Percentiles rank a stretch among this genome's conserved stretches.
Evolutionary conservation across 2,888 invertebrate genomes (phyloP).

Genomic region (Caprella mutica): DNA sequence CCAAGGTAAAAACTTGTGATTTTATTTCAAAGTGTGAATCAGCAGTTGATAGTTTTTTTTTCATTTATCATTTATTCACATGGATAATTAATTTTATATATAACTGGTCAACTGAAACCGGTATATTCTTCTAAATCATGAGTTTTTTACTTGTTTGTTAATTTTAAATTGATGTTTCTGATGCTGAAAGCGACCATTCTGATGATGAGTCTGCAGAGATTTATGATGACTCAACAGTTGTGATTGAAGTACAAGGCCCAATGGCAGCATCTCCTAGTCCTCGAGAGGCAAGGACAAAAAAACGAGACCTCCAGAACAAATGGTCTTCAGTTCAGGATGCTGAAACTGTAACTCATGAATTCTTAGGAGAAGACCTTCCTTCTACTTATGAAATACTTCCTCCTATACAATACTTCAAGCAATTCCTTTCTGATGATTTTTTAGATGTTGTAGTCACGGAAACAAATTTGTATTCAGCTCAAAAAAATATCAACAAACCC

Average conservation of each 20-base stretch:
- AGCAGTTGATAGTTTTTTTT: too few species aligned
- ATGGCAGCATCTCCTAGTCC: neutral
- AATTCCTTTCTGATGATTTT: neutral
- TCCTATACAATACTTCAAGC: neutral
- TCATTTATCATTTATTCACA: too few species aligned
- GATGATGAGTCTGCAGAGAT: neutral
- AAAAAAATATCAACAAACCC: neutral
- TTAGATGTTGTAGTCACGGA: neutral
- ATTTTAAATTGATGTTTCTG: too few species aligned
- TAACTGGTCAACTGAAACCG: too few species aligned
- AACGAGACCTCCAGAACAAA: neutral
- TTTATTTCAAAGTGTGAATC: too few species aligned
- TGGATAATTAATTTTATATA: too few species aligned
- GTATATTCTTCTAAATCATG: too few species aligned
- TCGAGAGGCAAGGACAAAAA: neutral
- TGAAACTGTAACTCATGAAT: neutral
- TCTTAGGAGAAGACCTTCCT: neutral
- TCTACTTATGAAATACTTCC: neutral
- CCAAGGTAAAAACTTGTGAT: too few species aligned
- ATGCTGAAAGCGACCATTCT: neutral
- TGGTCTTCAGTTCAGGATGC: neutral
- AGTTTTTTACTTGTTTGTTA: too few species aligned
- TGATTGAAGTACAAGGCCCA: neutral
- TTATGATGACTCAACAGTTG: neutral
- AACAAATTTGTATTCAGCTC: conserved; percentile 1